Base-by-base conservation (phyloP, 2,113 vertebrate genomes). In the Tupaia tana region DNA sequence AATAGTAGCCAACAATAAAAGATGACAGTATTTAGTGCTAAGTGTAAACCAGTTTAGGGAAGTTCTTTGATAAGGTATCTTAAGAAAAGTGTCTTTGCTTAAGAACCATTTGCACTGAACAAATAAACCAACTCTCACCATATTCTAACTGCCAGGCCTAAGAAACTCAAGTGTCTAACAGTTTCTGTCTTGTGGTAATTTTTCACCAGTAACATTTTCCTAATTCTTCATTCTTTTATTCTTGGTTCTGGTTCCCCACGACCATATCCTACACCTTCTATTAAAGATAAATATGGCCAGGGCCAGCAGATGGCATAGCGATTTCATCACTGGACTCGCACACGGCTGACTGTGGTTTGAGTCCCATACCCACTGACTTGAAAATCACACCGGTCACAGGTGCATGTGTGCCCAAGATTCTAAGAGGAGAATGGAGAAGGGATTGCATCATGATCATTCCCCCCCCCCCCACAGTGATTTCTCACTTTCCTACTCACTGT, bases 91-190 rank as follows among this genome's bases (percentile, higher is more conserved):
- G 3, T 31, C 24, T 89, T 89, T 89, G 54, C 78, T 70, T 34
- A 78, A 85, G 34, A 91, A 92, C 92, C 54, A 66, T 74, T 88
- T 88, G 31, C 59, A 92, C 15, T 66, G 31, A 85, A 86, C 91
- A 95, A 73, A 89, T 7, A 93, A 24, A 61, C 8, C n/a, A 70
- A 82, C 34, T 88, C 16, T 89, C 43, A 59, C 3, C 78, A 31
- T 14, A 14, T 3, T 59, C 9, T 31, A 89, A 25, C 25, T 75
- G 7, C 34, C 3, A 19, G 52, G 16, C 91, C 16, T 34, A 43
- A 82, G 25, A 86, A 79, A 71, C 4, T 94, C 67, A 70, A 24
- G 29, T 61, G 52, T 86, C 86, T 86, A 80, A 93, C 67, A 93
- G 15, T 31, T 85, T 89, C 69, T 70, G 20, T 90, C 52, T 88